phyloP scores from a whole-genome alignment of 1,140 invertebrate genomes.

The Coenobita brevimanus region DNA sequence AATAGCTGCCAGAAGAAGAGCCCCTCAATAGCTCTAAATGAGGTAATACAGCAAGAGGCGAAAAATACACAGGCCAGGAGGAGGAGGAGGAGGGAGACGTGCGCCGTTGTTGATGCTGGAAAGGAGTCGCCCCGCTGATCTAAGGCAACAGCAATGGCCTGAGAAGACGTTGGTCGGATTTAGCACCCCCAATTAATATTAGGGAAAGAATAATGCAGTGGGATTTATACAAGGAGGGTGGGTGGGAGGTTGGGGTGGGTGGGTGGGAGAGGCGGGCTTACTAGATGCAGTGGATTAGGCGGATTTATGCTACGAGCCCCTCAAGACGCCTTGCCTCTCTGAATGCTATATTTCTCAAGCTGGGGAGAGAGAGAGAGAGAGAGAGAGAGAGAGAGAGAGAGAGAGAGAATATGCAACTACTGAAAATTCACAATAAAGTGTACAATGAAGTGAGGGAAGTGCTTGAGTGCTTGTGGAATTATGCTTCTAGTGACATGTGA shows the following conservation, averaged over 20 bases:
- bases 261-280: not conserved
- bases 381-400: too few relatives aligned
- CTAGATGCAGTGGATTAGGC: slow-evolving; percentile 26
- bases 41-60: not conserved
- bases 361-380: too few relatives aligned
- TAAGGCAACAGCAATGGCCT: slow-evolving; percentile 5
- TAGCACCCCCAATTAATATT: slow-evolving; percentile 40
- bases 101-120: not conserved
- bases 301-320: not conserved
- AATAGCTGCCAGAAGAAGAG: too few relatives aligned
- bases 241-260: too few relatives aligned
- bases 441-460: too few relatives aligned
- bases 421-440: too few relatives aligned
- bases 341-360: not conserved
- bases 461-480: too few relatives aligned
- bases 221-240: too few relatives aligned
- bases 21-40: too few relatives aligned
- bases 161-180: slow-evolving; percentile 18
- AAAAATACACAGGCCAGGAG: not conserved
- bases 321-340: not conserved
- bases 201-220: slow-evolving; percentile 28
- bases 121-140: not conserved
- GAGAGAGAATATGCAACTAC: too few relatives aligned
- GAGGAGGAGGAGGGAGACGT: slow-evolving; percentile 1
- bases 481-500: too few relatives aligned